Evolutionary conservation across 2,113 vertebrate species (phyloP), one percentile per base, ranked within the genome.

Genomic region (Dipodomys stephensi): DNA sequence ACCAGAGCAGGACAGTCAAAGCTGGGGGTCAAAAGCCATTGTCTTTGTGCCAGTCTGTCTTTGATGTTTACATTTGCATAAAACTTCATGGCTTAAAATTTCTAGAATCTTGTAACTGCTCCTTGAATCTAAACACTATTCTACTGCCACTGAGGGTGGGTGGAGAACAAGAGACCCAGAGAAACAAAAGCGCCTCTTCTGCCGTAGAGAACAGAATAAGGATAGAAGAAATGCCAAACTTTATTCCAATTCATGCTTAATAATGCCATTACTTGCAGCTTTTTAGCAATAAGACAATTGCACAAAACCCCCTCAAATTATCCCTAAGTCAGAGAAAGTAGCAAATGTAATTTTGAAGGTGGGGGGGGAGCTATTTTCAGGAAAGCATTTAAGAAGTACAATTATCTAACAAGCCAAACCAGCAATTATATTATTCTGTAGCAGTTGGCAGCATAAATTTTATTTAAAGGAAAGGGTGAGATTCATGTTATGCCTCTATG

Each of bases 361-460:
- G 79, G 49, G 11, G 27, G 39, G 32, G 39, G 72, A 30, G 39
- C 90, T 96, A 95, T 95, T 97, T 97, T 96, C 79, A 90, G 85
- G 68, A 77, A 92, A 88, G 79, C 69, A 86, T 93, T 95, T 92
- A 44, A 94, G 93, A 95, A 93, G 88, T n/a, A 88, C 89, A 87
- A 96, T 96, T 96, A 95, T 90, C 95, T 96, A 94, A 91, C 93
- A 88, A 88, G 95, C 25, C 94, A 96, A 92, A 93, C 90, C 93
- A 85, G 95, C 96, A 94, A 95, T 96, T 96, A 95, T 64, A 12
- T 94, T 90, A 97, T 94, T 95, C 82, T 32, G 32, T 28, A 88
- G 94, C 84, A 72, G 88, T 92, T 90, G 92, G 82, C 92, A 95
- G 92, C 35, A 25, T 10, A 28, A 93, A 90, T 88, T 96, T 79